A percentile compares a stretch with the other conserved stretches of the same genome.
phyloP scores from a whole-genome alignment of 2,113 vertebrate species.

The Pteropus alecto region DNA sequence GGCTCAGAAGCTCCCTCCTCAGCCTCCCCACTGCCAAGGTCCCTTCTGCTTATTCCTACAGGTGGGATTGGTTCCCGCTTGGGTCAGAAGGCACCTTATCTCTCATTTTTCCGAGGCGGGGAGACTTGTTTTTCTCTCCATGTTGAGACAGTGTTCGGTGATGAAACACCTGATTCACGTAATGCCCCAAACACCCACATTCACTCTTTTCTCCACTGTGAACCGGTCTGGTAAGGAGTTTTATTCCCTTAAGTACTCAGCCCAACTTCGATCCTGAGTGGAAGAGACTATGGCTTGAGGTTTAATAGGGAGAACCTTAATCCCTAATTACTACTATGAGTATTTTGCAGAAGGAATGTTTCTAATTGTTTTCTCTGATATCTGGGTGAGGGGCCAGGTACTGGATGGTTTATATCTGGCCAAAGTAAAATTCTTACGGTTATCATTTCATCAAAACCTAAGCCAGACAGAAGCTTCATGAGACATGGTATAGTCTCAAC shows the following conservation, averaged over 20 bases:
- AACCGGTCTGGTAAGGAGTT: not conserved
- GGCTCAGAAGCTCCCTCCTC: not conserved
- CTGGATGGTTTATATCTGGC: not conserved
- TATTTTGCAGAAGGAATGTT: not conserved
- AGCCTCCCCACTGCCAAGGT: not conserved
- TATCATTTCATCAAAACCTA: not conserved
- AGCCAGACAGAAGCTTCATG: not conserved
- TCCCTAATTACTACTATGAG: not conserved
- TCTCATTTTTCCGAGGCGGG: not conserved
- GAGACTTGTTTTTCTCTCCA: not conserved
- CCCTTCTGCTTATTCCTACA: not conserved
- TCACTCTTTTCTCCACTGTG: no score
- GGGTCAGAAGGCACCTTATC: fast-evolving
- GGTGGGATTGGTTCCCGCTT: not conserved
- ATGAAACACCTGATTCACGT: not conserved
- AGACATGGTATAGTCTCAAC: fast-evolving
- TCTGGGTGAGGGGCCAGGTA: not conserved
- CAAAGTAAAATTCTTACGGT: not conserved
- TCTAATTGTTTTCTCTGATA: not conserved
- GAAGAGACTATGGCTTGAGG: not conserved
- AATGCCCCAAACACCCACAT: not conserved
- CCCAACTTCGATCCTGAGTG: not conserved
- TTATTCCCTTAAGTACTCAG: not conserved
- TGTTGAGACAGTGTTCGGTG: not conserved
- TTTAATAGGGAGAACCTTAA: not conserved